Evolutionary conservation across 2,113 vertebrate genomes (phyloP), one percentile per base, ranked within the genome.

Genomic region (Platysternon megacephalum): DNA sequence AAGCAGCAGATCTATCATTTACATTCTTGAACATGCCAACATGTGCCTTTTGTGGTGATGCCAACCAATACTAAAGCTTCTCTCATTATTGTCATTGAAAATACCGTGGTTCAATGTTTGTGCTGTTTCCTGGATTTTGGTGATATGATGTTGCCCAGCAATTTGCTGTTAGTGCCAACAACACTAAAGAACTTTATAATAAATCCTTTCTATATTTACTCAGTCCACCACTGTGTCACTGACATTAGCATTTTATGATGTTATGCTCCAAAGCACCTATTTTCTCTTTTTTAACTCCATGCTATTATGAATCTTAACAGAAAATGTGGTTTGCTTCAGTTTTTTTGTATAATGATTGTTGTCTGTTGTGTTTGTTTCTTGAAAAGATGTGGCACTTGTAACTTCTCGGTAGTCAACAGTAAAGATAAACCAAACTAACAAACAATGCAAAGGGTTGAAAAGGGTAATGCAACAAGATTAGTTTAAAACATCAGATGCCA

Each of bases 141-240:
- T 28, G 52, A 97, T 94, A 97, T 96, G 97, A 96, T 51, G 91
- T 91, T 97, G 97, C 97, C 96, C 98, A 95, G 97, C 95, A 96
- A 97, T 97, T 95, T 92, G 93, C 94, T 78, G 85, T 82, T 79
- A 49, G 93, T 97, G 97, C 98, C 97, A 98, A 84, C 96, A 91
- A 90, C 95, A 82, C 96, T 97, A 85, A 96, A 97, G 94, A 96
- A 83, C 96, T 97, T 97, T 96, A 96, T 96, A 97, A 97, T 97
- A 98, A 98, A 98, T 98, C 97, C 97, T 96, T 98, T 97, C 98
- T 98, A 89, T 97, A 97, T 98, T 98, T 98, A 97, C 89, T 91
- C 97, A 96, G 97, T 91, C 96, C 88, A 96, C 95, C 90, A 90
- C 95, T 97, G 93, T 98, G 97, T 98, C 96, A 96, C 95, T 96